Base-by-base conservation (phyloP, 2,888 invertebrate species). In the Campoplex capitator region DNA sequence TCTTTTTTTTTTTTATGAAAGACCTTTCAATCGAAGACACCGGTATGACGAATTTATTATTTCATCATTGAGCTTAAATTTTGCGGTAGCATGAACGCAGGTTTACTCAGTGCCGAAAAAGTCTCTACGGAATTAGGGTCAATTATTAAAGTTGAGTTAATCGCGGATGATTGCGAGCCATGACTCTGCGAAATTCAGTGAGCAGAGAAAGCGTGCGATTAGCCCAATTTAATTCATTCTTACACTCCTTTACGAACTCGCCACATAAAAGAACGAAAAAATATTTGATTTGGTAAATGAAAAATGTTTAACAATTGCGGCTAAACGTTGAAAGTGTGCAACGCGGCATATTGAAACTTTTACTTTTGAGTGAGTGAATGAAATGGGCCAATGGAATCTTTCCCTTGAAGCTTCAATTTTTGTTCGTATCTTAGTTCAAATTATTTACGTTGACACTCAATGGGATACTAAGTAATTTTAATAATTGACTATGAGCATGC, bases 241-340 rank as follows among this genome's bases (percentile, higher is more conserved):
- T 42, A 42, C 9, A 13, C 6, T 28, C 28, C 28, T 28, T 28
- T 28, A 28, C 58, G 28, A 13, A 58, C 28, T 58, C 4, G 13
- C 58, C 58, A 7, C 0, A 28, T 28, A 13, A 28, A 58, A 58
- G 28, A 58, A 58, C 2, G 58, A 23, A 28, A 58, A 58, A 23
- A 8, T 38, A 38, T 38, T 38, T 38, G 4, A 6, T 62, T 76
- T 35, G n/a, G 56, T 75, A 74, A 48, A 18, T 70, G 67, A 16
- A 13, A 68, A 76, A 35, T 79, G 48, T 71, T 83, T 76, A 70
- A 54, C 35, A 65, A 71, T 84, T 80, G 65, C 54, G 76, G 42
- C 51, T 4, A 48, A 70, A 32, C 18, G 32, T 13, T 35, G 75
- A 76, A 78, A 42, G 65, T 71, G 79, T 83, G 75, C 74, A 32